Conservation (phyloP, 2,888 invertebrate species). For the Heliconius sara region DNA sequence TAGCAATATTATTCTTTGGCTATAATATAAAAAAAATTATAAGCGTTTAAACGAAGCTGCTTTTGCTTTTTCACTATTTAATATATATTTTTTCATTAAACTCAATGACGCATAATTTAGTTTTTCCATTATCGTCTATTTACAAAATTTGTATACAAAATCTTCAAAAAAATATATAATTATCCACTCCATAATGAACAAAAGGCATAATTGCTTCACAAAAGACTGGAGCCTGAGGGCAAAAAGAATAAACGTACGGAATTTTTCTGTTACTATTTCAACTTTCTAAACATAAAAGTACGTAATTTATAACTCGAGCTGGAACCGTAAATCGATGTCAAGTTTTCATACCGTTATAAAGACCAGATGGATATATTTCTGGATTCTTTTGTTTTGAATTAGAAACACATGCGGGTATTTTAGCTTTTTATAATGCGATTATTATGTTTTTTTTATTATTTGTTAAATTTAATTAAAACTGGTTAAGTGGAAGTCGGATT, state of each 20-base stretch:
- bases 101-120: too few species aligned
- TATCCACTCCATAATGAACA: constrained; percentile 2
- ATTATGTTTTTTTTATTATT: too few species aligned
- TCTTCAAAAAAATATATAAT: neutral
- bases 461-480: too few species aligned
- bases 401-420: neutral
- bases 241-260: constrained; percentile 25
- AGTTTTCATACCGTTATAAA: constrained; percentile 35
- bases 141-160: neutral
- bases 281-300: constrained; percentile 42
- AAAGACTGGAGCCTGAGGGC: constrained; percentile 4
- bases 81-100: too few species aligned
- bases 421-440: neutral
- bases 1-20: too few species aligned
- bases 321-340: constrained; percentile 35
- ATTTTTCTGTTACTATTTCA: constrained; percentile 35
- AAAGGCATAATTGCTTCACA: neutral
- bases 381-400: constrained; percentile 18
- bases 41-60: too few species aligned
- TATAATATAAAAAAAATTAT: too few species aligned
- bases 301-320: constrained; percentile 34
- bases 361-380: constrained; percentile 32
- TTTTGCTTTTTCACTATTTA: too few species aligned
- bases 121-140: neutral
- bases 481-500: too few species aligned